These are phyloP conservation scores for Peromyscus eremicus DNA, from an alignment of 2,797 vertebrate species.

Conservation along the genomic window DNA sequence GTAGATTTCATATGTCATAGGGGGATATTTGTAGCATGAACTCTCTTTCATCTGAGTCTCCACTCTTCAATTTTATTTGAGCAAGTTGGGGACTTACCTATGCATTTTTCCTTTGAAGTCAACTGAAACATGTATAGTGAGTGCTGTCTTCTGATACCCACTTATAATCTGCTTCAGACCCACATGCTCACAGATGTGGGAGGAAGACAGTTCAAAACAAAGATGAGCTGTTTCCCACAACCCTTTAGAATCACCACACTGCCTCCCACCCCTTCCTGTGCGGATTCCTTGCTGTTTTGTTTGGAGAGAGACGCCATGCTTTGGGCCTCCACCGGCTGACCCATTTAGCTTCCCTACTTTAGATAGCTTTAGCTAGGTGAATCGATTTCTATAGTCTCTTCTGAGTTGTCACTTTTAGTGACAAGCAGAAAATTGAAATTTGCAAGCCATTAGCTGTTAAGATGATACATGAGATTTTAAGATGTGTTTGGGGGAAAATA, in stretches of 20 bases:
- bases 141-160: slow-evolving; percentile 40
- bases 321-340: slow-evolving; percentile 76
- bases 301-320: slow-evolving; percentile 49
- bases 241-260: not conserved
- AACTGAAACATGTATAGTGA: slow-evolving; percentile 65
- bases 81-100: slow-evolving; percentile 55
- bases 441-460: slow-evolving; percentile 79
- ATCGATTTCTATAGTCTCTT: slow-evolving; percentile 82
- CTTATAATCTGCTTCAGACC: slow-evolving; percentile 53
- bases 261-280: slow-evolving; percentile 29
- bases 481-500: slow-evolving; percentile 10
- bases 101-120: slow-evolving; percentile 67
- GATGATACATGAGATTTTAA: slow-evolving; percentile 74
- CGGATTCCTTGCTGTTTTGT: slow-evolving; percentile 73
- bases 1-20: slow-evolving; percentile 56
- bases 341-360: slow-evolving; percentile 77
- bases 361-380: slow-evolving; percentile 78
- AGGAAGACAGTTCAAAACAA: slow-evolving; percentile 63
- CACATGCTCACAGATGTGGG: slow-evolving; percentile 25
- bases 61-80: slow-evolving; percentile 70
- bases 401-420: slow-evolving; percentile 73
- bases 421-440: slow-evolving; percentile 81
- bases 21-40: slow-evolving; percentile 29
- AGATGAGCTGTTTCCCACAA: slow-evolving; percentile 68
- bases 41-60: slow-evolving; percentile 66